phyloP scores from a whole-genome alignment of 2,797 vertebrate species.

The Malacoctenus gilli region DNA sequence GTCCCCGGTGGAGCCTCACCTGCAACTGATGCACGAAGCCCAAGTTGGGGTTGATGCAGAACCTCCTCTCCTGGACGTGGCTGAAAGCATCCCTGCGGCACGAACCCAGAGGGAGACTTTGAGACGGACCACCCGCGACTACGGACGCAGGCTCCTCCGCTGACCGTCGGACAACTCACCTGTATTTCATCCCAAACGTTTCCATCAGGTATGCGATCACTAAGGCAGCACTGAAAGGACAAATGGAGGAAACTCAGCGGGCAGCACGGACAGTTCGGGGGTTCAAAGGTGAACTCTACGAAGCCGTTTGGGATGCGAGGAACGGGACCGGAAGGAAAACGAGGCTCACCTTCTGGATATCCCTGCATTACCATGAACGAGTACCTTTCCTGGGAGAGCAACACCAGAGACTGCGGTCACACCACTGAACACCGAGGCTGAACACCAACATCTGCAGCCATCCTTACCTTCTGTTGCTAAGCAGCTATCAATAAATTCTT shows the following conservation, averaged over 20 bases:
- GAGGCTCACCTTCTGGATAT: conserved; percentile 93
- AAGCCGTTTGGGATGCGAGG: too few relatives aligned
- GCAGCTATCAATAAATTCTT: conserved; percentile 98
- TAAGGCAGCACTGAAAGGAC: conserved; percentile 75
- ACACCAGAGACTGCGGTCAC: conserved; percentile 1
- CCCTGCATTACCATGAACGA: conserved; percentile 98
- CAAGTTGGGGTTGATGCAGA: conserved; percentile 99
- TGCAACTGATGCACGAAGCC: conserved; percentile 99
- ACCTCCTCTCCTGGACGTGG: conserved; percentile 97
- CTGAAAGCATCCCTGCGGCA: conserved; percentile 92
- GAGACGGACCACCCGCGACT: too few relatives aligned
- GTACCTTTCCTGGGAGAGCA: conserved; percentile 89
- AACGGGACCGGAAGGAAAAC: background rate
- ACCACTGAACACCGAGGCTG: background rate
- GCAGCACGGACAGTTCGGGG: background rate
- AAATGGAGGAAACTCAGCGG: background rate
- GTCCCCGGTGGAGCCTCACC: conserved; percentile 78
- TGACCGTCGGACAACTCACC: conserved; percentile 76
- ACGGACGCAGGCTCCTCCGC: too few relatives aligned
- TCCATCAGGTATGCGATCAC: conserved; percentile 99
- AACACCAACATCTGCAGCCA: background rate
- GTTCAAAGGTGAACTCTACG: too few relatives aligned
- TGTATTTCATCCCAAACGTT: conserved; percentile 99
- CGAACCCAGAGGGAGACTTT: conserved; percentile 12
- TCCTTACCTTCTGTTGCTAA: conserved; percentile 93